Base-by-base conservation (phyloP, 2,797 vertebrate species). In the Gadopsis marmoratus region DNA sequence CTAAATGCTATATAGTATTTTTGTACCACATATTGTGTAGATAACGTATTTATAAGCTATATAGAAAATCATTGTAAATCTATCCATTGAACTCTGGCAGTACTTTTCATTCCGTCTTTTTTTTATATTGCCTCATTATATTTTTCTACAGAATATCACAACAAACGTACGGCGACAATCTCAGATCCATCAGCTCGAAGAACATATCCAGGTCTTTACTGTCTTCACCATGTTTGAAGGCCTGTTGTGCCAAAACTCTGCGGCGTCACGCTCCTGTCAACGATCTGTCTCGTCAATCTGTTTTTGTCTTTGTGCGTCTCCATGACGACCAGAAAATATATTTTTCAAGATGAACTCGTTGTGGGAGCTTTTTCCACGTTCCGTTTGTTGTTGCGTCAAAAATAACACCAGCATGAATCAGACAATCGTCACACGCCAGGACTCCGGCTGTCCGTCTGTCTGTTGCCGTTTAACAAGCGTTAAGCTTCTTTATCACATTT, bases 31-130 rank as follows among this genome's bases (percentile, higher is more conserved):
- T 96, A 90, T 95, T 94, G 95, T 97, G 96, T 96, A 97, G 96
- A 96, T 95, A 95, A 78, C 93, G 82, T 96, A 96, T 97, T 97
- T 97, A 97, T 97, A 96, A 98, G 96, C 96, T 95, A 96, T 95
- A 94, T 89, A 90, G 88, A 96, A 94, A 95, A 78, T 94, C 94
- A 87, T 94, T 97, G 95, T 97, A 96, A 95, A 96, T 96, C 86
- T 95, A 87, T 94, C 94, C 89, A 86, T 90, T 95, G 94, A 96
- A 95, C 95, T 95, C 95, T 97, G 96, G 96, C 96, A 96, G 94
- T 96, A 95, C 96, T 95, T 96, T 94, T 89, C 95, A 94, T 97
- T 94, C 96, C 94, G 91, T 95, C 95, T 94, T 92, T 91, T 91
- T 90, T 92, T 89, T 96, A 96, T 95, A 95, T 92, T 89, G 93